These are phyloP conservation scores for Porites evermanni DNA, from an alignment of 92 coral and sea anemone genomes.

Conservation along the genomic window DNA sequence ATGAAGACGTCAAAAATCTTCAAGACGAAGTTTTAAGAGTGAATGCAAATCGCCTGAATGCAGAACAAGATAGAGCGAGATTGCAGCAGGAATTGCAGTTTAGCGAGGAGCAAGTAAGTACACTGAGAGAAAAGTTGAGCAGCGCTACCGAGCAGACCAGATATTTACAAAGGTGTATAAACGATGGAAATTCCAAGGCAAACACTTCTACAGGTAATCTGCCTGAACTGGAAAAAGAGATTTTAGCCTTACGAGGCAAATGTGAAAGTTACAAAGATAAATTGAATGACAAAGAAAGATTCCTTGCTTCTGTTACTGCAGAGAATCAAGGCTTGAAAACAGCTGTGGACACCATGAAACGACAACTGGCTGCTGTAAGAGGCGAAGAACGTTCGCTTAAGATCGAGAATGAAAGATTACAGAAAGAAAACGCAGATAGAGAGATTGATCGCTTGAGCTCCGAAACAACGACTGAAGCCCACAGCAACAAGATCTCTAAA, in stretches of 20 bases:
- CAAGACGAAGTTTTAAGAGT: constrained; percentile 85
- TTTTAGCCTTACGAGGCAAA: constrained; percentile 67
- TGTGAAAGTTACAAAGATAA: constrained; percentile 77
- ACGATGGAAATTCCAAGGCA: constrained; percentile 62
- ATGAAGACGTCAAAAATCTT: constrained; percentile 79
- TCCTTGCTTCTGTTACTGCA: constrained; percentile 62
- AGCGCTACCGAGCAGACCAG: constrained; percentile 60
- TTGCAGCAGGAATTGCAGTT: constrained; percentile 75
- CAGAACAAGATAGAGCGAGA: constrained; percentile 75
- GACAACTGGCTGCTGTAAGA: constrained; percentile 65
- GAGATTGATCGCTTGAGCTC: constrained; percentile 84
- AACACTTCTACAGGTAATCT: constrained; percentile 49
- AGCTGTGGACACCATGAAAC: constrained; percentile 70
- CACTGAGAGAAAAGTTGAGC: constrained; percentile 63
- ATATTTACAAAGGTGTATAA: constrained; percentile 57
- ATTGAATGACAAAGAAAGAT: constrained; percentile 78
- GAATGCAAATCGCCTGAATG: constrained; percentile 77
- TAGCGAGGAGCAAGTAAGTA: constrained; percentile 73
- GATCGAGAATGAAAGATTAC: constrained; percentile 82
- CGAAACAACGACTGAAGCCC: constrained; percentile 67
- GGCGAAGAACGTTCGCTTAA: constrained; percentile 81
- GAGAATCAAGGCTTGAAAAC: constrained; percentile 57
- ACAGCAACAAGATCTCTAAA: constrained; percentile 52
- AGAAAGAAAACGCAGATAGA: constrained; percentile 77
- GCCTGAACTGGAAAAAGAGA: constrained; percentile 63